Conservation (phyloP, 2,113 vertebrate genomes). For the Lates calcarifer region DNA sequence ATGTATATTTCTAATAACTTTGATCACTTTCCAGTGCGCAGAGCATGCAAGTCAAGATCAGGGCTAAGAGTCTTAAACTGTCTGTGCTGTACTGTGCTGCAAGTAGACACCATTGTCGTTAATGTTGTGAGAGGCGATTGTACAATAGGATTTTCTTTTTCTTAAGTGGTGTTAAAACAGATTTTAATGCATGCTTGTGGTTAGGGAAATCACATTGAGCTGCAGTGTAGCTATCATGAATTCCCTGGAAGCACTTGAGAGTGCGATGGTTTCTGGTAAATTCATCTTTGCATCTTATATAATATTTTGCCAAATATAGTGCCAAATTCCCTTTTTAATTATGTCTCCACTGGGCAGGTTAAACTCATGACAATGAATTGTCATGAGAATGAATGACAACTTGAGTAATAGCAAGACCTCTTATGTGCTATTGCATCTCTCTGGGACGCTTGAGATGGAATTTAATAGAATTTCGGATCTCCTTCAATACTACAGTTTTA, state of each 20-base stretch:
- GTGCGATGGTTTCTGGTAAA: slow-evolving; percentile 44
- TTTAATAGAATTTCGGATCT: slow-evolving; percentile 21
- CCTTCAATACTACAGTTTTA: neutral
- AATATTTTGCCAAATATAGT: slow-evolving; percentile 68
- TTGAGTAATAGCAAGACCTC: slow-evolving; percentile 14
- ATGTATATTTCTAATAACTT: slow-evolving; percentile 53
- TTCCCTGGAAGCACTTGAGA: slow-evolving; percentile 49
- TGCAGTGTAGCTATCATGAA: slow-evolving; percentile 45
- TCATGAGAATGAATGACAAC: slow-evolving; percentile 4
- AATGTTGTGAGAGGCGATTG: slow-evolving; percentile 45
- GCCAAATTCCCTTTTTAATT: slow-evolving; percentile 71
- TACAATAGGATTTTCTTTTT: slow-evolving; percentile 13
- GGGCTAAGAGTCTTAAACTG: slow-evolving; percentile 67
- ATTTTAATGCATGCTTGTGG: slow-evolving; percentile 64
- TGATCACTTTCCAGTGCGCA: slow-evolving; percentile 63
- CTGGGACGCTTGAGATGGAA: slow-evolving; percentile 10
- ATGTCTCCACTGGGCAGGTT: slow-evolving; percentile 3
- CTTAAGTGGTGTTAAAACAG: slow-evolving; percentile 29
- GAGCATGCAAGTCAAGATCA: slow-evolving; percentile 69
- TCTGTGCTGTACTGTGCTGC: slow-evolving; percentile 69
- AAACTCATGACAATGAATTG: neutral
- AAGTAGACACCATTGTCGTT: slow-evolving; percentile 60
- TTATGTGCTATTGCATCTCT: slow-evolving; percentile 39
- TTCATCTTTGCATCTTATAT: slow-evolving; percentile 48
- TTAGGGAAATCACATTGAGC: slow-evolving; percentile 32